Conservation (phyloP, 2,113 vertebrate genomes). For the Tor tambroides region DNA sequence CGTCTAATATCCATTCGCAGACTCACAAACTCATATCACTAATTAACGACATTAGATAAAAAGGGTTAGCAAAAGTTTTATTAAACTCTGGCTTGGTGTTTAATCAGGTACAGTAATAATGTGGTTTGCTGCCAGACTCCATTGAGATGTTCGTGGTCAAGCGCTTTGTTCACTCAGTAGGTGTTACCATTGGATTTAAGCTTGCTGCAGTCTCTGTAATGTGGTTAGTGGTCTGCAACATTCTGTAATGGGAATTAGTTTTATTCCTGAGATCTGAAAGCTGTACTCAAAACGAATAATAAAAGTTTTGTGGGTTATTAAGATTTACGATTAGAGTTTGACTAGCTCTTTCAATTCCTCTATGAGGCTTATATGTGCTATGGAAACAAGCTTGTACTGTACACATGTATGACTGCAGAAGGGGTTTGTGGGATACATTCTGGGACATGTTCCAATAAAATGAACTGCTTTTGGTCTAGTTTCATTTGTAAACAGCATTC, state of each 20-base stretch:
- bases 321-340: not conserved
- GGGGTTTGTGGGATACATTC: constrained; percentile 23
- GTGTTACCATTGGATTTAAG: constrained; percentile 6
- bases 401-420: not conserved
- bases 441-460: constrained; percentile 28
- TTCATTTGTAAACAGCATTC: constrained; percentile 10
- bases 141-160: constrained; percentile 7
- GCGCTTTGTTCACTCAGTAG: not conserved
- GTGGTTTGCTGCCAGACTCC: not conserved
- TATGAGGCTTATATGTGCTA: not conserved
- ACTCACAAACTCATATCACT: not conserved
- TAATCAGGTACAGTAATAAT: not conserved
- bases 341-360: not conserved
- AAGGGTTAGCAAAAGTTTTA: not conserved
- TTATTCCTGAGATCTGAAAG: not conserved
- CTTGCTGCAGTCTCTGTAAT: not conserved
- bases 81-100: not conserved
- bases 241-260: not conserved
- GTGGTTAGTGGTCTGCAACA: not conserved
- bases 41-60: not conserved
- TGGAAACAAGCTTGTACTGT: constrained; percentile 6
- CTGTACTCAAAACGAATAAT: not conserved
- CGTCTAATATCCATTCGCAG: not conserved
- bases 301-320: constrained; percentile 1
- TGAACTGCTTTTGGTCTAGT: not conserved